Evolutionary conservation across 2,797 vertebrate genomes (phyloP), one percentile per base, ranked within the genome.

Genomic region (Chiroxiphia lanceolata): DNA sequence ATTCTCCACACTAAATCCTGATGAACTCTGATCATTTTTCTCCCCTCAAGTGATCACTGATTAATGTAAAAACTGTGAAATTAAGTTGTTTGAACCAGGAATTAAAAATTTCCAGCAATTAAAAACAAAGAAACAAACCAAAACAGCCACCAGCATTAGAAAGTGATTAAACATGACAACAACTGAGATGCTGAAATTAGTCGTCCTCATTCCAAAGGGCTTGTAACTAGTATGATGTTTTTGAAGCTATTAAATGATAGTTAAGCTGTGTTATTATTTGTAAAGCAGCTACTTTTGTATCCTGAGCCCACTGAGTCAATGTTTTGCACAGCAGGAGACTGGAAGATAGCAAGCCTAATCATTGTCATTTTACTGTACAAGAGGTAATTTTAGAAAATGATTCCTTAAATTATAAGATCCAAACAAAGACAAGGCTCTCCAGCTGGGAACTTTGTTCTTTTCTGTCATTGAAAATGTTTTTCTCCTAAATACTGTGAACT

Each of bases 371-470:
- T 87, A 75, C 68, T 93, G 59, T 95, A 97, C 36, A 77, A 92
- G 90, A 97, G 89, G 93, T 92, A 91, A 95, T 96, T 94, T 97
- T 67, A 94, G 90, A 91, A 94, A 89, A 96, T 70, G 65, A 87
- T 96, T 94, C 83, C 70, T 93, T 89, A 97, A 96, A 95, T 96
- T 93, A 85, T 87, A 94, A 97, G 92, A 93, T 79, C 68, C 63
- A 94, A 96, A 93, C 57, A 59, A 96, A 96, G 82, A 77, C 68
- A 83, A 93, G 60, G 60, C 87, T 94, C 38, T 87, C 84, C 95
- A 92, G 83, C 94, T 95, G 90, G 69, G 68, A 91, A 89, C 57
- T 75, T 94, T 83, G 45, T 82, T 72, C 44, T 78, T 74, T 88
- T 83, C 64, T 87, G 64, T 76, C 82, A 70, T n/a, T 91, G 56